A percentile compares a stretch with the other conserved stretches of the same genome.
Conservation (phyloP, 2,888 invertebrate species). For the Villa cingulata region DNA sequence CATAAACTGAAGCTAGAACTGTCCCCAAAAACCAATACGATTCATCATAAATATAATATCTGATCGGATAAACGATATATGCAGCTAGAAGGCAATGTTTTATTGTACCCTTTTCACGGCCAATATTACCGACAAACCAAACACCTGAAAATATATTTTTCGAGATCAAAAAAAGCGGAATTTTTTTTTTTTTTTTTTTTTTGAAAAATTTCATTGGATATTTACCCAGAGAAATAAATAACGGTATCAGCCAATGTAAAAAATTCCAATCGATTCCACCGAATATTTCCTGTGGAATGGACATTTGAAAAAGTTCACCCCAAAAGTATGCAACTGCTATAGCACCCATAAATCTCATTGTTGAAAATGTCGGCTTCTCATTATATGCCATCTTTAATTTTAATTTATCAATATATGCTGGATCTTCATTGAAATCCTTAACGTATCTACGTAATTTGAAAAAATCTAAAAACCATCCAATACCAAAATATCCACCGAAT, state of each 20-base stretch:
- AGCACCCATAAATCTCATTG: conserved; percentile 62
- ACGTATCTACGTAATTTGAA: conserved; percentile 77
- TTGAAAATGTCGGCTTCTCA: conserved; percentile 70
- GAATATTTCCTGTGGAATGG: conserved; percentile 63
- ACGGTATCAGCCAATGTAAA: conserved; percentile 57
- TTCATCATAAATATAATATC: conserved; percentile 62
- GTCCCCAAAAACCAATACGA: conserved; percentile 54
- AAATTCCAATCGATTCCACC: conserved; percentile 56
- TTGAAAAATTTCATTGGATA: background rate
- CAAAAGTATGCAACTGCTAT: conserved; percentile 67
- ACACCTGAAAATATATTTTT: conserved; percentile 61
- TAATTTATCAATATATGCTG: conserved; percentile 49
- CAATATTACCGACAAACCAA: conserved; percentile 83
- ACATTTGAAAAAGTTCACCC: conserved; percentile 59
- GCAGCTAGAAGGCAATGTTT: conserved; percentile 57
- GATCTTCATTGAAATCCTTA: conserved; percentile 63
- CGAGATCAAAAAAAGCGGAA: conserved; percentile 6
- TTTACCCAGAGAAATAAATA: conserved; percentile 59
- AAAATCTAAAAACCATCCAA: conserved; percentile 79
- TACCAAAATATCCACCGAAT: conserved; percentile 64
- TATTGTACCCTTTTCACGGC: conserved; percentile 61
- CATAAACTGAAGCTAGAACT: conserved; percentile 49
- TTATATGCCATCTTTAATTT: conserved; percentile 45
- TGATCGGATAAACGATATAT: conserved; percentile 49
- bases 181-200: background rate